Evolutionary conservation across 2,888 invertebrate species (phyloP).

Genomic region (Strigamia crassipes): DNA sequence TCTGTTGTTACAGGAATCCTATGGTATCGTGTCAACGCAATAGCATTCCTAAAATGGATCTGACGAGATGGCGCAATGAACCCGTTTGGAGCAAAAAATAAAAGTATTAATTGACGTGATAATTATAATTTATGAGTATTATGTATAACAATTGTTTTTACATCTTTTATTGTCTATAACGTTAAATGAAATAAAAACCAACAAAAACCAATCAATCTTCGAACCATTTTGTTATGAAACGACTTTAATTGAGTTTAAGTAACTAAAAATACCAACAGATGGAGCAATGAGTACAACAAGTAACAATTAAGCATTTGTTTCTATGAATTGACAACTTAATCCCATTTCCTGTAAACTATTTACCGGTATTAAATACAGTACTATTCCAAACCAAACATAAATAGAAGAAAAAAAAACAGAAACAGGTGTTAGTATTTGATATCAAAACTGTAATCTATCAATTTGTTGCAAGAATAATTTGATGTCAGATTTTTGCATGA

Average conservation of each 20-base stretch:
- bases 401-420: not conserved
- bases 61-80: slow-evolving; percentile 45
- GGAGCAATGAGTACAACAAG: too few species aligned
- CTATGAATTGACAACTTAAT: too few species aligned
- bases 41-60: slow-evolving; percentile 40
- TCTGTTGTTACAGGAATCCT: slow-evolving; percentile 24
- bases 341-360: too few species aligned
- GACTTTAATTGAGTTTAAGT: too few species aligned
- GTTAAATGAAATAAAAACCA: too few species aligned
- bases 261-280: too few species aligned
- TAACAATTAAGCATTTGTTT: too few species aligned
- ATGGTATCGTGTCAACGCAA: not conserved
- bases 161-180: too few species aligned
- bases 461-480: not conserved
- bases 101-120: not conserved
- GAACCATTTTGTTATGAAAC: too few species aligned
- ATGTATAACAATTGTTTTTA: not conserved
- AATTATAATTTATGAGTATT: not conserved
- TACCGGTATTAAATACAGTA: not conserved
- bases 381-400: not conserved
- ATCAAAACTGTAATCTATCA: not conserved
- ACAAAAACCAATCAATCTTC: too few species aligned
- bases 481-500: not conserved
- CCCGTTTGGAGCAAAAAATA: slow-evolving; percentile 45
- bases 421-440: not conserved